A percentile compares a stretch with the other conserved stretches of the same genome.
phyloP scores from a whole-genome alignment of 2,113 vertebrate genomes.

The Solea solea region DNA sequence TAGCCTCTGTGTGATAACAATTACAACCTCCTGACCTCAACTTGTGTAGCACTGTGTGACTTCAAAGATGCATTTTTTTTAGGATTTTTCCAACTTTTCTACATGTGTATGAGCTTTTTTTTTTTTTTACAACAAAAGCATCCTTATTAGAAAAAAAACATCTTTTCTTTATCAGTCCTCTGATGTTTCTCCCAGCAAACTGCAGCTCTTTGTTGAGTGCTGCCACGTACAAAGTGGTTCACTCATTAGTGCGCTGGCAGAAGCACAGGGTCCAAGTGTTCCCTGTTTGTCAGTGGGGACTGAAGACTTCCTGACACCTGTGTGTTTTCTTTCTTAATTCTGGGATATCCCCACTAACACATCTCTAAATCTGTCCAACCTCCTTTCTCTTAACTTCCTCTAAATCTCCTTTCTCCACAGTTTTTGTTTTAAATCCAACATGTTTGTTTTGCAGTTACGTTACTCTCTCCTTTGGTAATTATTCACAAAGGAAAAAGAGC shows the following conservation, averaged over 20 bases:
- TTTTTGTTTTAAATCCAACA: conserved; percentile 1
- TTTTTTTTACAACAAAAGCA: background rate
- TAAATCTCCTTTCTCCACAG: background rate
- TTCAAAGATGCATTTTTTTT: background rate
- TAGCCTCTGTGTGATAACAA: conserved; percentile 21
- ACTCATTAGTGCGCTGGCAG: background rate
- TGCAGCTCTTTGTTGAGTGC: background rate
- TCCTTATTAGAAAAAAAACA: too few relatives aligned
- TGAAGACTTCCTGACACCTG: conserved; percentile 55
- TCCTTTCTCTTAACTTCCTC: conserved; percentile 27
- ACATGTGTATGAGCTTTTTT: background rate
- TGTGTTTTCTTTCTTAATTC: conserved; percentile 25
- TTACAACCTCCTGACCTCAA: conserved; percentile 13
- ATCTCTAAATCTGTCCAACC: conserved; percentile 4
- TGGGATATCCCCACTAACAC: conserved; percentile 34
- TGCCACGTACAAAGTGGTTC: too few relatives aligned
- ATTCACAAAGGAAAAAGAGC: conserved; percentile 33
- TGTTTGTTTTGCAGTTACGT: conserved; percentile 6
- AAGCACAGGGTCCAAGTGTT: background rate
- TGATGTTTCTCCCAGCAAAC: background rate
- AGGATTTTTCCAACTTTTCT: background rate
- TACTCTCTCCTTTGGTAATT: conserved; percentile 11
- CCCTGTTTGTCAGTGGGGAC: background rate
- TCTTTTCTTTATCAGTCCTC: background rate
- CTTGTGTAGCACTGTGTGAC: background rate